Percentiles rank a stretch among this genome's conserved stretches.
phyloP scores from a whole-genome alignment of 2,797 vertebrate species.

The Columba guinea region DNA sequence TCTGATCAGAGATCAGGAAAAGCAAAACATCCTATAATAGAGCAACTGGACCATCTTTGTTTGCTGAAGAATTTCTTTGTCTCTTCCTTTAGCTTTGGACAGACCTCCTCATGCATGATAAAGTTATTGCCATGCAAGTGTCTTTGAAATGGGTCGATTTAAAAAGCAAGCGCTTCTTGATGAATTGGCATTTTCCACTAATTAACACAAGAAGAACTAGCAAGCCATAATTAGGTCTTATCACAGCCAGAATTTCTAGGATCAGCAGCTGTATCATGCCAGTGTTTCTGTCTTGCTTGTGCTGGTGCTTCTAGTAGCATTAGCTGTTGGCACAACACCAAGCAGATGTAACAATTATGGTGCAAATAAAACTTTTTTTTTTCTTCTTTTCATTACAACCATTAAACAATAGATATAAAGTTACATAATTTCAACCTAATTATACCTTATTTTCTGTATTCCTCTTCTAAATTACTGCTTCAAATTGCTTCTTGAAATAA shows the following conservation, averaged over 20 bases:
- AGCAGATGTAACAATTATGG: background rate
- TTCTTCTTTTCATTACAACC: background rate
- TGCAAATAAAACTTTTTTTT: background rate
- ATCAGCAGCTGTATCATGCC: background rate
- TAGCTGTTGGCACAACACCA: constrained; percentile 2
- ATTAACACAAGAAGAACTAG: background rate
- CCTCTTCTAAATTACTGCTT: background rate
- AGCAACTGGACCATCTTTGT: background rate
- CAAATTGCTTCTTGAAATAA: background rate
- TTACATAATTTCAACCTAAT: background rate
- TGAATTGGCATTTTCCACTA: constrained; percentile 1
- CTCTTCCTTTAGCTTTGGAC: background rate
- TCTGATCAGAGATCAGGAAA: background rate
- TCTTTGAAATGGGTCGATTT: background rate
- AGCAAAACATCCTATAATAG: background rate
- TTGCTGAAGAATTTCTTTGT: background rate
- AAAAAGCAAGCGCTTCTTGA: background rate
- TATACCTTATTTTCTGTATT: background rate
- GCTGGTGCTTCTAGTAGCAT: background rate
- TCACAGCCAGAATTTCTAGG: background rate
- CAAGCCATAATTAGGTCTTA: background rate
- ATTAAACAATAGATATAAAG: background rate
- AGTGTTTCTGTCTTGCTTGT: background rate
- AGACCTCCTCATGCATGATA: background rate
- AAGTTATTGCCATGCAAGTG: background rate